These are phyloP conservation scores for Melanostoma mellinum DNA, from an alignment of 2,888 invertebrate genomes.

Conservation along the genomic window DNA sequence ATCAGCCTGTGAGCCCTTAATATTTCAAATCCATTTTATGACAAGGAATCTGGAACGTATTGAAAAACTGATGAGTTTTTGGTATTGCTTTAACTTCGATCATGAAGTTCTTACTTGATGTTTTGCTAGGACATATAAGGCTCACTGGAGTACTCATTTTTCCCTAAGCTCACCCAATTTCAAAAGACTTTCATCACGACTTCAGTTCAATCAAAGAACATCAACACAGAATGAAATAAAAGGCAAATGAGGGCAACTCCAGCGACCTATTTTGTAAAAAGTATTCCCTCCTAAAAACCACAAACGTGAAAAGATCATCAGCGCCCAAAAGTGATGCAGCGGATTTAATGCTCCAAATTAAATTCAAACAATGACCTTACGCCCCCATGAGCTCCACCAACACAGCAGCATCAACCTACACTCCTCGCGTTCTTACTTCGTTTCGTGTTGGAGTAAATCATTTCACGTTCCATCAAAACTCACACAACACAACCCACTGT, in stretches of 20 bases:
- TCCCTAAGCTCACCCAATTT: no score
- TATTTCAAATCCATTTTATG: no score
- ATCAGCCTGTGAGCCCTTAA: no score
- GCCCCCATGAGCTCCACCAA: slow-evolving; percentile 14
- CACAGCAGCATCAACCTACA: background rate
- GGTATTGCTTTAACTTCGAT: no score
- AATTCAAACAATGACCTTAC: slow-evolving; percentile 54
- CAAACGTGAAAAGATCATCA: slow-evolving; percentile 39
- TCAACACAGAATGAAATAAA: no score
- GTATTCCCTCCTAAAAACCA: background rate
- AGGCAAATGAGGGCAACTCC: background rate
- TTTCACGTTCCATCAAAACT: slow-evolving; percentile 42
- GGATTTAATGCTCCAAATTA: slow-evolving; percentile 64
- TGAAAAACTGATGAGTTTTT: no score
- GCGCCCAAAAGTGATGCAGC: slow-evolving; percentile 36
- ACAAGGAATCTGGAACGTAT: no score
- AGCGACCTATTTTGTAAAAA: background rate
- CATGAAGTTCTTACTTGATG: no score
- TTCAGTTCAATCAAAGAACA: no score
- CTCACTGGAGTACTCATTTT: no score
- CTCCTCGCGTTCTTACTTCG: slow-evolving; percentile 25
- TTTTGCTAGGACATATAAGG: no score
- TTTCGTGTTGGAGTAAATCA: slow-evolving; percentile 38
- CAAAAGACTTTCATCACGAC: no score
- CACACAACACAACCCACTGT: slow-evolving; percentile 36